Base-by-base conservation (phyloP, 2,797 vertebrate genomes). In the Echeneis naucrates region DNA sequence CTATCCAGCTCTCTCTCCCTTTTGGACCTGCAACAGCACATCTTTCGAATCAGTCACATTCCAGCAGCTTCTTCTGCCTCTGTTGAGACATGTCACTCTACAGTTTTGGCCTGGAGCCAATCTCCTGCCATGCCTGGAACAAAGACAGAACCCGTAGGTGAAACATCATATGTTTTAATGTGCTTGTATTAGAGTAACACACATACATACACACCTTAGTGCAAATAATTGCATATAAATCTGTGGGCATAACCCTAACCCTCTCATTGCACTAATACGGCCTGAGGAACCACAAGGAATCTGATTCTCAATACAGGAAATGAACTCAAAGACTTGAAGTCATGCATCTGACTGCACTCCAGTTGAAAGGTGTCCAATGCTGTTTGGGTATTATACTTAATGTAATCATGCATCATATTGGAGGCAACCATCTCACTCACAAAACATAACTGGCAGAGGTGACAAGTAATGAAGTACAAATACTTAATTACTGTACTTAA, bases 41-140 rank as follows among this genome's bases (percentile, higher is more conserved):
- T 80, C 81, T 72, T n/a, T 68, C 66, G 40, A 54, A 73, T 62
- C 58, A 63, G 42, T 55, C 56, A 74, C 93, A 94, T 95, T 94
- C 94, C 93, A 60, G 78, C 61, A 56, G 59, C 73, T 38, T 69
- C 57, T 24, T 32, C 75, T 33, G 38, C 57, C 60, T 57, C 76
- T 89, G 95, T 83, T 83, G 76, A 89, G 87, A 89, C 95, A 95
- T 94, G 95, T 92, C 92, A 14, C 21, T 82, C 16, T 89, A 95
- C 89, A 94, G 88, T 72, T 96, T 94, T 75, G 95, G 95, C 77
- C 76, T 92, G 58, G 95, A 95, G 84, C 95, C 95, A 5, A 86
- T 95, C 77, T 95, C 94, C 78, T 95, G 95, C 90, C 94, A 95
- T 68, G 87, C 95, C 88, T 95, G 94, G 94, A 96, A 94, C 86